Evolutionary conservation across 2,888 invertebrate genomes (phyloP).

Genomic region (Embidobia sp.): DNA sequence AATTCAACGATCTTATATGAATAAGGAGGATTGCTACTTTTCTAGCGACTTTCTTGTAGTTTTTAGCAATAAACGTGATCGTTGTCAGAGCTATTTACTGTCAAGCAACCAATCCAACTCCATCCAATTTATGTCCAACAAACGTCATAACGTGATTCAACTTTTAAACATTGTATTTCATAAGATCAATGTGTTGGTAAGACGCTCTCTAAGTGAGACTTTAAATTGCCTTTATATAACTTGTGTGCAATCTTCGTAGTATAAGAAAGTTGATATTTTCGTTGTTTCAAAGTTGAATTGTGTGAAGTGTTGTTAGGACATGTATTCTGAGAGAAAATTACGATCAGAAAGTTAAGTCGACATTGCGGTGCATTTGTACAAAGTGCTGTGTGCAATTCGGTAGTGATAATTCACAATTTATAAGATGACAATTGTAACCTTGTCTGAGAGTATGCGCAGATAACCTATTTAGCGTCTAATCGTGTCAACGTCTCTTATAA

Average conservation of each 20-base stretch:
- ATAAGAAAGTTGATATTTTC: too few species aligned
- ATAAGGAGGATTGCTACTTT: conserved; percentile 6
- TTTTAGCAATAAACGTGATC: conserved; percentile 41
- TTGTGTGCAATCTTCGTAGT: too few species aligned
- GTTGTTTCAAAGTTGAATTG: background rate
- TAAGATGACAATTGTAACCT: conserved; percentile 33
- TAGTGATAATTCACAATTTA: conserved; percentile 31
- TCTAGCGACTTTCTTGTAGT: conserved; percentile 35
- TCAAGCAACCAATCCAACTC: conserved; percentile 14
- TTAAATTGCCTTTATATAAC: too few species aligned
- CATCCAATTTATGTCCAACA: background rate
- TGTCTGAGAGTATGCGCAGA: conserved; percentile 42
- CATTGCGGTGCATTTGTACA: conserved; percentile 48
- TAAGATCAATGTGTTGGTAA: too few species aligned
- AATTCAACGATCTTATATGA: too few species aligned
- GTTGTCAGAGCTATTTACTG: conserved; percentile 17
- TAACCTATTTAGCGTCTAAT: conserved; percentile 46
- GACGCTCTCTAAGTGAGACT: too few species aligned
- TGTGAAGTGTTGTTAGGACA: too few species aligned
- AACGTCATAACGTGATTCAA: background rate
- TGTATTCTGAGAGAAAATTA: background rate
- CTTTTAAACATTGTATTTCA: too few species aligned
- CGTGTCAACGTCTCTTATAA: too few species aligned
- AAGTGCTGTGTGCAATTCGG: conserved; percentile 38
- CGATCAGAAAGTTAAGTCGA: conserved; percentile 3